Base-by-base conservation (phyloP, 2,113 vertebrate genomes). In the Morphnarchus princeps region DNA sequence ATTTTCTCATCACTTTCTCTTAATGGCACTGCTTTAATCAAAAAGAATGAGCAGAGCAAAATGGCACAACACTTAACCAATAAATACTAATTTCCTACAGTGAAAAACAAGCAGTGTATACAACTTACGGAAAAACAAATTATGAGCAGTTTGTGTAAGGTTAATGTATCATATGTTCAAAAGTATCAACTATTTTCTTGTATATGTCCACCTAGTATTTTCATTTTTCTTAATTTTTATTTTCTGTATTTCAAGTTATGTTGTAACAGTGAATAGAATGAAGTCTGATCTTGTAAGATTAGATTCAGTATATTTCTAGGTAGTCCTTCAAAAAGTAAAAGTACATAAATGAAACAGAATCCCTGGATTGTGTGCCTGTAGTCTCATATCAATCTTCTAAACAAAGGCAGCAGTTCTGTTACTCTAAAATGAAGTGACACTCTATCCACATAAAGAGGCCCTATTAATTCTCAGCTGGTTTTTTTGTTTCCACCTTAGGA, bases 1-100 rank as follows among this genome's bases (percentile, higher is more conserved):
- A 28, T 95, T 89, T 93, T 94, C 54, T 74, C 38, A 74, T 89
- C 59, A 62, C 17, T 84, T 97, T 85, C 20, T 91, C 54, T 95
- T 80, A 69, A 54, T 76, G 49, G 24, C 26, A 82, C 5, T 79
- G 69, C 49, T 72, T 95, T 82, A 24, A 82, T 90, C 71, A 95
- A 92, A 93, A 92, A 79, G 7, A 95, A 84, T 42, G 14, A 92
- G 20, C 6, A 90, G 50, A 82, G 12, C 6, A 85, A 90, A 92
- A 79, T 58, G 24, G 20, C 9, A 40, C 26, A 76, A 73, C 24
- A 65, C 10, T 59, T 79, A 71, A 32, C 10, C n/a, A 86, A 65
- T 21, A 80, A 70, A 45, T 62, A 89, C 50, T 73, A 9, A 49
- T 85, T 77, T 77, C 61, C 31, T 72, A 73, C 7, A 72, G 5